A percentile compares a stretch with the other conserved stretches of the same genome.
Conservation (phyloP, 53 echinoderm and acorn worm species). For the Henricia sp. region DNA sequence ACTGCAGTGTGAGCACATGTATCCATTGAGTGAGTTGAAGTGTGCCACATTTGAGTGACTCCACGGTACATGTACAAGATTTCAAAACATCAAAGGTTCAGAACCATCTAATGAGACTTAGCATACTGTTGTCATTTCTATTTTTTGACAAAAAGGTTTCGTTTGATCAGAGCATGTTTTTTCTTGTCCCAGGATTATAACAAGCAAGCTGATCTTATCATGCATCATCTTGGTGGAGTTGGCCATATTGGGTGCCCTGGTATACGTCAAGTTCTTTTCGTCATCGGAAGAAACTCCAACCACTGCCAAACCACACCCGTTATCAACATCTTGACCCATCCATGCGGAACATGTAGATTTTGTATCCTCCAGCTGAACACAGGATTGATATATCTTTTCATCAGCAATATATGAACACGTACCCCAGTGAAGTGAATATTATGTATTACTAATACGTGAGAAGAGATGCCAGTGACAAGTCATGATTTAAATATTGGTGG, state of each 20-base stretch:
- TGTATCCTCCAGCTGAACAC: conserved; percentile 10
- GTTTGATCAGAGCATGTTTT: too few relatives aligned
- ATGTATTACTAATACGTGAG: not conserved
- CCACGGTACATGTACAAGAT: too few relatives aligned
- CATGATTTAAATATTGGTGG: too few relatives aligned
- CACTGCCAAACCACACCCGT: not conserved
- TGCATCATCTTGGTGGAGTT: conserved; percentile 84
- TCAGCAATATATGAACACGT: not conserved
- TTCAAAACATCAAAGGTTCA: too few relatives aligned
- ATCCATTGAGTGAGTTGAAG: too few relatives aligned
- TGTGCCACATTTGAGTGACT: too few relatives aligned
- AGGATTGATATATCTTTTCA: not conserved
- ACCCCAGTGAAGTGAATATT: not conserved
- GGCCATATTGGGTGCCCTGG: conserved; percentile 75
- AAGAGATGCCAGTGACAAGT: too few relatives aligned
- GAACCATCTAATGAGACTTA: too few relatives aligned
- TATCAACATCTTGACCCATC: not conserved
- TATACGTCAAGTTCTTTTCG: conserved; percentile 89
- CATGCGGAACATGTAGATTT: not conserved
- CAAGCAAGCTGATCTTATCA: conserved; percentile 87
- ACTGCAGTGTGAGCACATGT: too few relatives aligned
- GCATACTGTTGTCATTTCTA: too few relatives aligned
- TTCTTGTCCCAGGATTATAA: conserved; percentile 74
- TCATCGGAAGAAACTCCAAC: not conserved
- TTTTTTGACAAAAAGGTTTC: not conserved